Conservation (phyloP, 1,140 invertebrate species). For the Globodera rostochiensis region DNA sequence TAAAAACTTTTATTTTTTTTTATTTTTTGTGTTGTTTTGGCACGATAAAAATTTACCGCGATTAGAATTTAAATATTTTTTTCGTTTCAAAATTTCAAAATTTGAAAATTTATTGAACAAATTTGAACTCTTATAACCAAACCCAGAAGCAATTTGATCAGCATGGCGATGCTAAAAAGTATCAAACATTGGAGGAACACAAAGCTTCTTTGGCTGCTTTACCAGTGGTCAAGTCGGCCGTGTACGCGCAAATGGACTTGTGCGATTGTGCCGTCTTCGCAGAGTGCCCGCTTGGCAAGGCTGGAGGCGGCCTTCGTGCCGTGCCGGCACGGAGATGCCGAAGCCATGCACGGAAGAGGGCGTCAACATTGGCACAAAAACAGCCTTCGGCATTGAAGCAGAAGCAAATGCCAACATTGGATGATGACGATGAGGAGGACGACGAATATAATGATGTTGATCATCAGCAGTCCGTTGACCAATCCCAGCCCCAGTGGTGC, state of each 20-base stretch:
- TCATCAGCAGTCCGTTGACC: neutral
- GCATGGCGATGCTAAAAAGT: neutral
- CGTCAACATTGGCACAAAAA: neutral
- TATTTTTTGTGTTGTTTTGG: too few relatives aligned
- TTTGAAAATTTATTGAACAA: neutral
- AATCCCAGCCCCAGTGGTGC: neutral
- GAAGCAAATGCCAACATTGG: neutral
- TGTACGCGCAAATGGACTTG: neutral
- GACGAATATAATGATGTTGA: neutral
- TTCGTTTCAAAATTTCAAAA: too few relatives aligned
- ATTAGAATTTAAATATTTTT: too few relatives aligned
- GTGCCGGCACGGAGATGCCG: neutral
- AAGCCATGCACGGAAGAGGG: too few relatives aligned
- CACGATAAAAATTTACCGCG: too few relatives aligned
- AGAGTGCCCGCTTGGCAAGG: slow-evolving; percentile 1
- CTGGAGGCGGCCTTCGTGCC: neutral
- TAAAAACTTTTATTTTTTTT: too few relatives aligned
- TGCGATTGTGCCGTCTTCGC: slow-evolving; percentile 11
- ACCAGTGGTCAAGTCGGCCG: neutral
- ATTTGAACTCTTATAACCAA: neutral
- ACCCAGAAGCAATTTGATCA: slow-evolving; percentile 2
- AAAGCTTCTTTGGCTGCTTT: too few relatives aligned
- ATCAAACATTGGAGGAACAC: neutral
- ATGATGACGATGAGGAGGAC: neutral
- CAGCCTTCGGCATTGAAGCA: neutral